phyloP scores from a whole-genome alignment of 2,113 vertebrate genomes.

The Mobula hypostoma region DNA sequence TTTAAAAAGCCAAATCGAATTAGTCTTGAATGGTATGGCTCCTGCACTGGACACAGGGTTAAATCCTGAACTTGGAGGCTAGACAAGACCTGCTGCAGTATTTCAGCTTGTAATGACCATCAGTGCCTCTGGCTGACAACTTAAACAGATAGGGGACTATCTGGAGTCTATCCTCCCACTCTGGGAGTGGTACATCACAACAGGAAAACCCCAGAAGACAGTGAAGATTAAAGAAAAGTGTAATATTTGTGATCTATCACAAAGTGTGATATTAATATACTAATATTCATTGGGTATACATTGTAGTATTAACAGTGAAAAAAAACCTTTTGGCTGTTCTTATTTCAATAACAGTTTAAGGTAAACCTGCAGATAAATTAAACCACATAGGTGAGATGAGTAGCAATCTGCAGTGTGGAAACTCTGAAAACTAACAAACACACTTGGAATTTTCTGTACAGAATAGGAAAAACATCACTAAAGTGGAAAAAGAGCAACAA shows the following conservation, averaged over 20 bases:
- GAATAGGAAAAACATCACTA: no score
- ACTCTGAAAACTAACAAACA: background rate
- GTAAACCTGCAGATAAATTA: background rate
- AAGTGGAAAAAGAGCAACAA: no score
- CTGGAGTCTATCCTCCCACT: background rate
- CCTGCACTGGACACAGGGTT: background rate
- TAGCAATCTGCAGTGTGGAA: background rate
- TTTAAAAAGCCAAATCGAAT: background rate
- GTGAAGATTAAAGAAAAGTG: background rate
- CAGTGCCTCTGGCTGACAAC: background rate
- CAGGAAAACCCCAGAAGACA: background rate
- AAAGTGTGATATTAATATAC: background rate
- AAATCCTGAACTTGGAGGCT: background rate
- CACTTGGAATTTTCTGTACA: no score
- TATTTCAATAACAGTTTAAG: background rate
- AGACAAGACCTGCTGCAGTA: background rate
- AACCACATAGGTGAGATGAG: background rate
- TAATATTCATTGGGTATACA: background rate
- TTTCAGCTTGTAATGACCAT: background rate
- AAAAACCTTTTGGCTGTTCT: background rate
- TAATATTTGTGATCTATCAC: background rate
- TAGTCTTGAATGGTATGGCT: background rate
- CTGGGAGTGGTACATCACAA: background rate
- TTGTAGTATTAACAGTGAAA: background rate
- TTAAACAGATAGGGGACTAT: background rate